Conservation (phyloP, 1,140 invertebrate genomes). For the Manduca sexta region DNA sequence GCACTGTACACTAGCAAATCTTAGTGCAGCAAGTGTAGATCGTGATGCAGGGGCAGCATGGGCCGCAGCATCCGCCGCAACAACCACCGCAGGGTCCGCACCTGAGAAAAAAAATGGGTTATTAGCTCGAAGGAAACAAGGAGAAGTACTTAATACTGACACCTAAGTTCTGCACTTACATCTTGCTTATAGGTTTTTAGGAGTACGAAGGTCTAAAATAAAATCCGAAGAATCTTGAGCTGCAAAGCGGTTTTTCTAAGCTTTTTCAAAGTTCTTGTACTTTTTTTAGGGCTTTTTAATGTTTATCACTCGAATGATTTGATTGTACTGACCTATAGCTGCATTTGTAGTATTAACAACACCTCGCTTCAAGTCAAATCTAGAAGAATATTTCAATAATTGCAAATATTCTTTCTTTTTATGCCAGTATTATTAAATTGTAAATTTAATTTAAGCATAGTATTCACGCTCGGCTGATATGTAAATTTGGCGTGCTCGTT, state of each 20-base stretch:
- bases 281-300: constrained; percentile 24
- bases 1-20: constrained; percentile 41
- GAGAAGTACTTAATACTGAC: too few relatives aligned
- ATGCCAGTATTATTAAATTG: too few relatives aligned
- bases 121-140: neutral
- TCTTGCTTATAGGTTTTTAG: constrained; percentile 19
- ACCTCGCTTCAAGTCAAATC: constrained; percentile 18
- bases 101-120: constrained; percentile 21
- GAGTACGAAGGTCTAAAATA: constrained; percentile 15
- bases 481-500: too few relatives aligned
- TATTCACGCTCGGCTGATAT: too few relatives aligned
- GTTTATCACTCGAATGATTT: constrained; percentile 39
- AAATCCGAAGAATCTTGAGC: neutral
- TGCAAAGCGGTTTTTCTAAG: too few relatives aligned
- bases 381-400: constrained; percentile 11
- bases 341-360: neutral
- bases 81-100: constrained; percentile 39
- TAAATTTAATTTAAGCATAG: too few relatives aligned
- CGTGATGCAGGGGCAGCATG: constrained; percentile 50
- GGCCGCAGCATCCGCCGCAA: constrained; percentile 37
- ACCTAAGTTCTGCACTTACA: constrained; percentile 24
- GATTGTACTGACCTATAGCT: constrained; percentile 30
- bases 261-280: too few relatives aligned
- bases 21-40: constrained; percentile 64
- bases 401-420: constrained; percentile 1